Percentiles rank a stretch among this genome's conserved stretches.
These are phyloP conservation scores for Paguma larvata DNA, from an alignment of 2,797 vertebrate species.

Conservation along the genomic window DNA sequence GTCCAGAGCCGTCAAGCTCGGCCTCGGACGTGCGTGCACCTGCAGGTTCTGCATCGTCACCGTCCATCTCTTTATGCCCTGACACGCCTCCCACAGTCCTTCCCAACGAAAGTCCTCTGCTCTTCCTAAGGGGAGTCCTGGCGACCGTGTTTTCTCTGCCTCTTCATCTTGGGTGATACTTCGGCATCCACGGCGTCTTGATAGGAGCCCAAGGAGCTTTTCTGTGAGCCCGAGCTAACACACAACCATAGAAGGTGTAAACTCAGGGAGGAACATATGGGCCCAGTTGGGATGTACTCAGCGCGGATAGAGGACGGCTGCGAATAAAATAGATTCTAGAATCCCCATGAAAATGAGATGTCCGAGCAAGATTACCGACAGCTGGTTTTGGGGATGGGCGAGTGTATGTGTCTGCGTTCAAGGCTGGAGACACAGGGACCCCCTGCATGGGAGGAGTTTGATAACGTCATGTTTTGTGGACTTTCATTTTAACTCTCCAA, in stretches of 20 bases:
- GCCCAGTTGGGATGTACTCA: background rate
- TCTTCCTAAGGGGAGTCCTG: background rate
- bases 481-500: background rate
- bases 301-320: background rate
- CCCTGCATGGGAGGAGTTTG: background rate
- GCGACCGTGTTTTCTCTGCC: background rate
- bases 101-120: background rate
- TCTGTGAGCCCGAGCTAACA: background rate
- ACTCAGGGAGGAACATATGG: background rate
- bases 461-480: background rate
- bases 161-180: background rate
- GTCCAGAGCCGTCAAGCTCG: background rate
- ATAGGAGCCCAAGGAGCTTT: background rate
- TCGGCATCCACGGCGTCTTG: background rate
- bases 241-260: background rate
- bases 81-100: background rate
- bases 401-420: background rate
- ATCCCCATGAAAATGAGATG: background rate
- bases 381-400: background rate
- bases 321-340: background rate
- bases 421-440: background rate
- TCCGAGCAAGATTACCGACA: background rate
- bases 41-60: background rate
- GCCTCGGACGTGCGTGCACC: background rate
- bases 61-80: rapidly evolving